These are phyloP conservation scores for Gisinianus flammeolus DNA, from an alignment of 2,888 invertebrate species.

Conservation along the genomic window DNA sequence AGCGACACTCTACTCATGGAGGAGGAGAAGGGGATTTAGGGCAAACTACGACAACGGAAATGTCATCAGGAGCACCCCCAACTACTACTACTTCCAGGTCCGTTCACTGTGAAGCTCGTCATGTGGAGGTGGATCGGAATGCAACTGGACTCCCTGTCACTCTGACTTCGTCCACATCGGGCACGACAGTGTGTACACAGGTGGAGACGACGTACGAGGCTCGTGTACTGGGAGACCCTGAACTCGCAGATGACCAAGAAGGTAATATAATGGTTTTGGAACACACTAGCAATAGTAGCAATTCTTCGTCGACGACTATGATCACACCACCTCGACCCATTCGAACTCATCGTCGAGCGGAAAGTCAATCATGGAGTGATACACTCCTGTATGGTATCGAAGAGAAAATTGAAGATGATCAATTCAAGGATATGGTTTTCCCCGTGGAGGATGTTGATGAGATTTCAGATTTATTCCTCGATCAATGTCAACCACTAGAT, in stretches of 20 bases:
- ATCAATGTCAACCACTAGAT: constrained; percentile 38
- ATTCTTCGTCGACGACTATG: neutral
- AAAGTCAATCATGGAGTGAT: constrained; percentile 57
- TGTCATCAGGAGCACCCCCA: neutral
- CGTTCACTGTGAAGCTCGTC: constrained; percentile 54
- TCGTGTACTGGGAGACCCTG: constrained; percentile 57
- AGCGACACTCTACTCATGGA: neutral
- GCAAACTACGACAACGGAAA: neutral
- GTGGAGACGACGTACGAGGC: constrained; percentile 58
- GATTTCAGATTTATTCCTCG: constrained; percentile 52
- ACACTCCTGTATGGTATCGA: constrained; percentile 56
- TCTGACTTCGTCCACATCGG: constrained; percentile 55
- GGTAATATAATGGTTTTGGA: constrained; percentile 62
- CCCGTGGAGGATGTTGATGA: constrained; percentile 62
- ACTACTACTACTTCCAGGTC: constrained; percentile 36
- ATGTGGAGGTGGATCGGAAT: constrained; percentile 41
- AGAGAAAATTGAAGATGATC: constrained; percentile 58
- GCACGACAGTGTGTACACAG: constrained; percentile 57
- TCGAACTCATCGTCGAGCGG: constrained; percentile 54
- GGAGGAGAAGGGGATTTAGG: neutral
- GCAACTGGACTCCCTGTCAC: constrained; percentile 54
- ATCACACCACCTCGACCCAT: constrained; percentile 36
- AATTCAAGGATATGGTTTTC: constrained; percentile 60
- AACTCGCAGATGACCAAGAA: constrained; percentile 63
- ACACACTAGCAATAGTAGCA: constrained; percentile 53